Evolutionary conservation across 1,140 invertebrate genomes (phyloP).

Genomic region (Gryllus bimaculatus): DNA sequence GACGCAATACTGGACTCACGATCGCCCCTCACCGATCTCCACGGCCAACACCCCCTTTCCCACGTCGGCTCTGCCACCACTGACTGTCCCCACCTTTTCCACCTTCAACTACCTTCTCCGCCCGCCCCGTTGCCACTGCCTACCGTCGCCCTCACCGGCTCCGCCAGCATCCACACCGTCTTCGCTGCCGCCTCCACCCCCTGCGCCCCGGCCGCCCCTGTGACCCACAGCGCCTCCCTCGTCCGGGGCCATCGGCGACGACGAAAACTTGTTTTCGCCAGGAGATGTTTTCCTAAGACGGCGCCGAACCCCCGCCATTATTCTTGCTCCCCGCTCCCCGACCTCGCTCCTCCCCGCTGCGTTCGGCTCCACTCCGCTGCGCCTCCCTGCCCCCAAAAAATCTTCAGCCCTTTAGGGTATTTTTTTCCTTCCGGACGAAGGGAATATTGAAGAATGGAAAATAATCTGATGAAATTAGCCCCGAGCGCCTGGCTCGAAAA

Average conservation of each 20-base stretch:
- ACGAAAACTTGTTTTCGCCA: constrained; percentile 4
- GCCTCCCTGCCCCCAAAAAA: background rate
- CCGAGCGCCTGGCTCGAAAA: background rate
- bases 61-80: too few relatives aligned
- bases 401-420: background rate
- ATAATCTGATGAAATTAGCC: constrained; percentile 5
- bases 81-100: too few relatives aligned
- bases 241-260: background rate
- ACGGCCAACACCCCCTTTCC: too few relatives aligned
- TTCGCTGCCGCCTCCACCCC: too few relatives aligned
- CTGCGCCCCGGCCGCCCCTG: too few relatives aligned
- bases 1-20: too few relatives aligned
- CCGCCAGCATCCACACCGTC: background rate
- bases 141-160: too few relatives aligned
- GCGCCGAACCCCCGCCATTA: background rate
- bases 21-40: too few relatives aligned
- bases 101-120: too few relatives aligned
- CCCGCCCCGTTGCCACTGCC: too few relatives aligned
- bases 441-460: constrained; percentile 5
- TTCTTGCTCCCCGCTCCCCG: background rate
- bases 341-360: background rate
- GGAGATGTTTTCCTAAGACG: constrained; percentile 3
- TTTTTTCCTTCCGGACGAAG: background rate
- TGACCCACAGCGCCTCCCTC: background rate
- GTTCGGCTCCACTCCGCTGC: background rate